Evolutionary conservation across 2,888 invertebrate species (phyloP).

Genomic region (Sericinus montela): DNA sequence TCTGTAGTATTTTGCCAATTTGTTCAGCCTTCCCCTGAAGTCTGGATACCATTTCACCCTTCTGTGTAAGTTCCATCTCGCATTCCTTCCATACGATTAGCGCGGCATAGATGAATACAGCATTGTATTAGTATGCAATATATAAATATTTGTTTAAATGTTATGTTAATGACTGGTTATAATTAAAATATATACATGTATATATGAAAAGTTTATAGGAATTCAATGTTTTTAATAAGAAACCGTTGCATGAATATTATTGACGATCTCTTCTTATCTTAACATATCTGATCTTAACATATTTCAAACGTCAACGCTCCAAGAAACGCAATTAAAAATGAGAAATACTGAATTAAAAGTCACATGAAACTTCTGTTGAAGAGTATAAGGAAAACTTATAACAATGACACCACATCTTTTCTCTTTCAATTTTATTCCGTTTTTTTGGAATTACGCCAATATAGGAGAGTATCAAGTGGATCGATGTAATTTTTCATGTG

Average conservation of each 20-base stretch:
- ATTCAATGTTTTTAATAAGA: neutral
- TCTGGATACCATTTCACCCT: conserved; percentile 96
- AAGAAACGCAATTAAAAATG: too few species aligned
- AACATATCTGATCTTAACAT: too few species aligned
- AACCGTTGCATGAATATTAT: neutral
- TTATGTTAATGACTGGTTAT: neutral
- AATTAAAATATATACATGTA: neutral
- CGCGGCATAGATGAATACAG: conserved; percentile 72
- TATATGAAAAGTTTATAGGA: neutral
- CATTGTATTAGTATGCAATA: conserved; percentile 58
- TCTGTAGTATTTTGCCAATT: conserved; percentile 95
- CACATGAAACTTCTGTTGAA: too few species aligned
- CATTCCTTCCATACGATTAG: conserved; percentile 86
- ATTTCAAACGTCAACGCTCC: too few species aligned
- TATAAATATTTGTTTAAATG: neutral
- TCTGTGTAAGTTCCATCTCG: conserved; percentile 96
- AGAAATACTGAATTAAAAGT: too few species aligned
- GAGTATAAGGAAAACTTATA: too few species aligned
- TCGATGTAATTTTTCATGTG: neutral
- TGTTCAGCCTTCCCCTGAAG: conserved; percentile 97
- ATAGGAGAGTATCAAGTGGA: neutral
- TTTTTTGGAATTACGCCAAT: neutral
- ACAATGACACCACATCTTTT: too few species aligned
- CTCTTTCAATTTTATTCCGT: too few species aligned
- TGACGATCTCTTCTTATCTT: too few species aligned